phyloP scores from a whole-genome alignment of 2,113 vertebrate species.

The Archilochus colubris region DNA sequence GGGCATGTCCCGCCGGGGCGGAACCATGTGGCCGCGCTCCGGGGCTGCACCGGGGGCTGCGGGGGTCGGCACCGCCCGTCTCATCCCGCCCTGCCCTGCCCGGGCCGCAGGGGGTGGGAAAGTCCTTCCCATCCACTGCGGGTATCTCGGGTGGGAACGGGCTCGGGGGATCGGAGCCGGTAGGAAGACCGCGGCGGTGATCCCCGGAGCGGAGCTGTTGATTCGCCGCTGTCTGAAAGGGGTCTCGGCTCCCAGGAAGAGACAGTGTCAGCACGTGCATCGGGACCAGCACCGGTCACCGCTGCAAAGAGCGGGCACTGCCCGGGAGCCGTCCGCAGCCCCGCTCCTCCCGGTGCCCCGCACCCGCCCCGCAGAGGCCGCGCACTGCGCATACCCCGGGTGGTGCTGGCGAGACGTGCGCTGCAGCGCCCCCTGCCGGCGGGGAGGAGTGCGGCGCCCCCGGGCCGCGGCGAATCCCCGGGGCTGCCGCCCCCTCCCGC shows the following conservation, averaged over 20 bases:
- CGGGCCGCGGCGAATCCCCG: background rate
- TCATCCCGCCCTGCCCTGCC: no score
- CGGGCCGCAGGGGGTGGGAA: no score
- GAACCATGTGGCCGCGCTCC: background rate
- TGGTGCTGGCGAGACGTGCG: accelerated
- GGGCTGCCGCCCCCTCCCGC: no score
- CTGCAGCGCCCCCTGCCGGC: conserved; percentile 16
- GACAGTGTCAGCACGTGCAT: background rate
- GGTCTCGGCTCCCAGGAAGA: accelerated
- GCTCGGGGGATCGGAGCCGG: background rate
- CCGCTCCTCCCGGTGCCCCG: background rate
- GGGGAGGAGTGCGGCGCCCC: background rate
- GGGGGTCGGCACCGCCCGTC: no score
- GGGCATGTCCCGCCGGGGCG: background rate
- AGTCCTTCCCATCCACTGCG: background rate
- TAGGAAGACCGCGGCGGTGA: background rate
- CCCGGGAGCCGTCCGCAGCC: no score
- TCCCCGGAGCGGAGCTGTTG: no score
- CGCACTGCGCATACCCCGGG: conserved; percentile 26
- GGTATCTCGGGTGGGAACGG: background rate
- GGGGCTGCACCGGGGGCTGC: background rate
- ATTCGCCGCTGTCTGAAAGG: no score
- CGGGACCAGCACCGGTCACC: no score
- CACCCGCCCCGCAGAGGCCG: conserved; percentile 6
- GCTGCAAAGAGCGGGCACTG: no score